These are phyloP conservation scores for Orchesella flavescens DNA, from an alignment of 2,888 invertebrate species.

Conservation along the genomic window DNA sequence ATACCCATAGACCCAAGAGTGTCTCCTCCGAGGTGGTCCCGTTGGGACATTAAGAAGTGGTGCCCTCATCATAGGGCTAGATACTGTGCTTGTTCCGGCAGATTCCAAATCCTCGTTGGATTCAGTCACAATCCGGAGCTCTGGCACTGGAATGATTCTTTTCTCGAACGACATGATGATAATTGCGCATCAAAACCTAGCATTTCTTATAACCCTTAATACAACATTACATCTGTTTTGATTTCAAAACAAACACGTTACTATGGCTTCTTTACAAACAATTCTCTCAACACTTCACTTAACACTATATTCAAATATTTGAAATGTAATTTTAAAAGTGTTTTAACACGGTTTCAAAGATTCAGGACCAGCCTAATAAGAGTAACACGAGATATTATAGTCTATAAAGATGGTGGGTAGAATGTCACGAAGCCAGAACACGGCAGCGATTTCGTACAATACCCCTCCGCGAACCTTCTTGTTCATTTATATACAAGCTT, in stretches of 20 bases:
- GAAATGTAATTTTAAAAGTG: too few species aligned
- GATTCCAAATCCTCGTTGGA: slow-evolving; percentile 66
- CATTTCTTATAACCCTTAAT: slow-evolving; percentile 44
- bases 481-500: too few species aligned
- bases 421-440: background rate
- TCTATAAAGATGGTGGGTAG: background rate
- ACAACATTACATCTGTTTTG: background rate
- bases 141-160: slow-evolving; percentile 64
- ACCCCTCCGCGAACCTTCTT: slow-evolving; percentile 4
- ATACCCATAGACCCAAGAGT: slow-evolving; percentile 66
- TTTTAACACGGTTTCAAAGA: too few species aligned
- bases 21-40: slow-evolving; percentile 59
- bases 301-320: too few species aligned
- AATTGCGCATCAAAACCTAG: too few species aligned
- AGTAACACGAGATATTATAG: background rate
- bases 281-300: background rate
- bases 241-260: background rate
- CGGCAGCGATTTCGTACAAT: background rate
- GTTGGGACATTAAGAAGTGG: slow-evolving; percentile 59
- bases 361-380: background rate
- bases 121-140: slow-evolving; percentile 63
- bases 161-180: slow-evolving; percentile 60
- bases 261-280: too few species aligned
- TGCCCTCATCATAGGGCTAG: slow-evolving; percentile 63
- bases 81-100: slow-evolving; percentile 59